phyloP scores from a whole-genome alignment of 1,140 invertebrate species.

The Drosophila virilis region DNA sequence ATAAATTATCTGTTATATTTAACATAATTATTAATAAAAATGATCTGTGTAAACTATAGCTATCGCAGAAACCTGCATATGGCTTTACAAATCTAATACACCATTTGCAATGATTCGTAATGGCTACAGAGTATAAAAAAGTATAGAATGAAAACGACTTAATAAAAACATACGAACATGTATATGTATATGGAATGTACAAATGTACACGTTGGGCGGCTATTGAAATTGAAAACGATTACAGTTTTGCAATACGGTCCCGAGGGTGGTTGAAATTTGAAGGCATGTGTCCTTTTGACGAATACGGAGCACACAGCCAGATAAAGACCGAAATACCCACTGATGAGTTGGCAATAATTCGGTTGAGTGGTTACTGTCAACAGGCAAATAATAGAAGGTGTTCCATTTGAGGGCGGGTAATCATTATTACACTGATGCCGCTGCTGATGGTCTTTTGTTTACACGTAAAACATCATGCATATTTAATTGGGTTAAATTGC shows the following conservation, averaged over 20 bases:
- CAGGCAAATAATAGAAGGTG: constrained; percentile 81
- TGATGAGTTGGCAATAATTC: constrained; percentile 82
- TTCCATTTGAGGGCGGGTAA: constrained; percentile 61
- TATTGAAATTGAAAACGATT: constrained; percentile 61
- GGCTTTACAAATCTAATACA: too few species aligned
- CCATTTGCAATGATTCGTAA: neutral
- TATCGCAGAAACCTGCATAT: too few species aligned
- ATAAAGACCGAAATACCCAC: constrained; percentile 77
- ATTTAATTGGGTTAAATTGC: constrained; percentile 82
- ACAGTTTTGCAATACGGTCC: constrained; percentile 19
- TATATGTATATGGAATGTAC: constrained; percentile 1
- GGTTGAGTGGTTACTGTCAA: constrained; percentile 79
- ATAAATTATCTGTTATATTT: too few species aligned
- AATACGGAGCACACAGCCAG: constrained; percentile 39
- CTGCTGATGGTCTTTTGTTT: constrained; percentile 73
- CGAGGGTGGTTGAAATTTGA: constrained; percentile 56
- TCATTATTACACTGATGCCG: constrained; percentile 51
- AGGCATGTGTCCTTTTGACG: constrained; percentile 70
- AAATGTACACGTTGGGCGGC: constrained; percentile 14
- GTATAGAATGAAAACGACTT: constrained; percentile 2
- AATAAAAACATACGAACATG: constrained; percentile 35
- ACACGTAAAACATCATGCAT: constrained; percentile 74
- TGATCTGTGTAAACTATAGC: too few species aligned
- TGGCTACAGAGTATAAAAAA: constrained; percentile 11
- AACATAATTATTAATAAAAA: too few species aligned